phyloP scores from a whole-genome alignment of 1,140 invertebrate species.

The Lasaia peninsularis region DNA sequence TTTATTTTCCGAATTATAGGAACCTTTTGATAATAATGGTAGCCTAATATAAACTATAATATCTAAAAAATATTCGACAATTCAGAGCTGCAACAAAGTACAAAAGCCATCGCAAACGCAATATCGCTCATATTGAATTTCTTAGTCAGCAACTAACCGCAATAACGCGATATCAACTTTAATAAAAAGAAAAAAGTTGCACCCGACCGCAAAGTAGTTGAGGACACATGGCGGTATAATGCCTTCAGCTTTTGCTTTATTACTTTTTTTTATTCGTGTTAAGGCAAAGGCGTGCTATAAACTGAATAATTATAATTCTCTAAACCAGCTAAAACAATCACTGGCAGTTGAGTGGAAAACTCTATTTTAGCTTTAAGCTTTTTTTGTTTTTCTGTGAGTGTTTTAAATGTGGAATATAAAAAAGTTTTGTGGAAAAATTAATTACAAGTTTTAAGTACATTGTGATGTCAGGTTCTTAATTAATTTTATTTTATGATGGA shows the following conservation, averaged over 20 bases:
- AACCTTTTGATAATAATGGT: too few relatives aligned
- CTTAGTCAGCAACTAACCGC: slow-evolving; percentile 11
- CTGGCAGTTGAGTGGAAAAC: slow-evolving; percentile 1
- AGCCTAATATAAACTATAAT: not conserved
- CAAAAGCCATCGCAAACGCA: slow-evolving; percentile 3
- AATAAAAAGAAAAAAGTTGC: slow-evolving; percentile 6
- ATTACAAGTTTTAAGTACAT: too few relatives aligned
- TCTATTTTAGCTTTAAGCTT: not conserved
- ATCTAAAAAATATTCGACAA: not conserved
- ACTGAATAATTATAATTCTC: slow-evolving; percentile 12
- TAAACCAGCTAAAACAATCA: not conserved
- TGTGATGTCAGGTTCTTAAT: too few relatives aligned
- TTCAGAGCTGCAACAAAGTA: slow-evolving; percentile 1
- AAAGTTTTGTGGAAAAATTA: too few relatives aligned
- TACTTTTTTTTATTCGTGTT: slow-evolving; percentile 12
- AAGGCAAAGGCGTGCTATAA: slow-evolving; percentile 12
- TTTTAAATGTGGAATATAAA: too few relatives aligned
- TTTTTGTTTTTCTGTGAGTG: too few relatives aligned
- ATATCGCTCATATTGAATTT: slow-evolving; percentile 10
- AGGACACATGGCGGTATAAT: slow-evolving; percentile 13
- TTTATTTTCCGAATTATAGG: too few relatives aligned
- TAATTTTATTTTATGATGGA: too few relatives aligned
- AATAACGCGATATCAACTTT: slow-evolving; percentile 7
- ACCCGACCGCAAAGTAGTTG: slow-evolving; percentile 9
- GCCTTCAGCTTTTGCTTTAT: slow-evolving; percentile 11